Conservation (phyloP, 2,113 vertebrate genomes). For the Canis aureus region DNA sequence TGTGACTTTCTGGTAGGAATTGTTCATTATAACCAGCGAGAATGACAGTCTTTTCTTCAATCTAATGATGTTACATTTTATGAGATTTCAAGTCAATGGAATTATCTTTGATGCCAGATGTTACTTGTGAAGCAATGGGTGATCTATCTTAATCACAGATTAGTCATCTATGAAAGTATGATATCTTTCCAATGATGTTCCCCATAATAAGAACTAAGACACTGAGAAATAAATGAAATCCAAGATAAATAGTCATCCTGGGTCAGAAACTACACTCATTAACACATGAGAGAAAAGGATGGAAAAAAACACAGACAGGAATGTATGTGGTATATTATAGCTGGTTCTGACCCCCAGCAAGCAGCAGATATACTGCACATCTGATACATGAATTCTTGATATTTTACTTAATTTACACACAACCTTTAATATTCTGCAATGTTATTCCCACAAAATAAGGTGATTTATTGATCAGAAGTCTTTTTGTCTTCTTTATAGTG, state of each 20-base stretch:
- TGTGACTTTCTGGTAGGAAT: slow-evolving; percentile 61
- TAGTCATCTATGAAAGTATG: slow-evolving; percentile 81
- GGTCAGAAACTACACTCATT: slow-evolving; percentile 56
- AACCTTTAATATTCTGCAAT: not conserved
- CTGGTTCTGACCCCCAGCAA: not conserved
- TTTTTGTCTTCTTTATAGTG: not conserved
- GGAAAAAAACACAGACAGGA: not conserved
- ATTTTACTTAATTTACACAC: not conserved
- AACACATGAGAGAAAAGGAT: not conserved
- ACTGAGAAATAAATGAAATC: slow-evolving; percentile 61
- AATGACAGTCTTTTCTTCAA: slow-evolving; percentile 76
- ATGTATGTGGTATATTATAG: not conserved
- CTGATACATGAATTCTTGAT: not conserved
- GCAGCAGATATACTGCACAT: not conserved
- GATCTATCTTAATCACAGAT: slow-evolving; percentile 78
- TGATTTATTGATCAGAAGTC: not conserved
- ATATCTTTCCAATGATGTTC: slow-evolving; percentile 73
- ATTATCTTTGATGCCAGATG: slow-evolving; percentile 82
- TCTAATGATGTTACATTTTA: slow-evolving; percentile 79
- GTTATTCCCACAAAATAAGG: not conserved
- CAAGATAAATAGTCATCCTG: slow-evolving; percentile 54
- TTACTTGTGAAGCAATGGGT: slow-evolving; percentile 75
- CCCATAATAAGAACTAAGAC: slow-evolving; percentile 71
- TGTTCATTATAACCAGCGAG: slow-evolving; percentile 72
- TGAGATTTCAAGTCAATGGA: slow-evolving; percentile 80